Conservation (phyloP, 1,140 invertebrate genomes). For the Cydia amplana region DNA sequence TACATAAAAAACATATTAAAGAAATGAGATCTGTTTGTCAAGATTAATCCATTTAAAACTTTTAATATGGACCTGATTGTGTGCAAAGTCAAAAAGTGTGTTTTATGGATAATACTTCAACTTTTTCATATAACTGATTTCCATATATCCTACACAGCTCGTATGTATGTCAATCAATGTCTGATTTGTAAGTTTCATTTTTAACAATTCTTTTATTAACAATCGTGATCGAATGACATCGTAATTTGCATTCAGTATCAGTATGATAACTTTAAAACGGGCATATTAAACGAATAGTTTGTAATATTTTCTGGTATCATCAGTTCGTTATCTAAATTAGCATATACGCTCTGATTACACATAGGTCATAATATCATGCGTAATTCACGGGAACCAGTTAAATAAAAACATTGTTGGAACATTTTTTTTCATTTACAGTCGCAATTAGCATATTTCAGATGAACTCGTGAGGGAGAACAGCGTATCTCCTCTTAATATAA, state of each 20-base stretch:
- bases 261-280: background rate
- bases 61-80: too few relatives aligned
- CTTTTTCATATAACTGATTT: too few relatives aligned
- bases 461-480: background rate
- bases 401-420: background rate
- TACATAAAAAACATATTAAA: too few relatives aligned
- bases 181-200: too few relatives aligned
- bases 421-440: constrained; percentile 14
- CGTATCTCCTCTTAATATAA: background rate
- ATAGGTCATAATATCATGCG: background rate
- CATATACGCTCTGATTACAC: background rate
- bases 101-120: too few relatives aligned
- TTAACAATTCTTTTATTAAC: too few relatives aligned
- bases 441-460: constrained; percentile 6
- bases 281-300: constrained; percentile 3
- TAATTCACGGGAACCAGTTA: constrained; percentile 6
- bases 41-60: too few relatives aligned
- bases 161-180: too few relatives aligned
- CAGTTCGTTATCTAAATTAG: constrained; percentile 13
- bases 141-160: too few relatives aligned
- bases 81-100: too few relatives aligned
- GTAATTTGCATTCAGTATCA: background rate
- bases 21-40: too few relatives aligned
- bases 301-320: background rate
- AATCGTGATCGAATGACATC: background rate